Percentiles rank a stretch among this genome's conserved stretches.
phyloP scores from a whole-genome alignment of 2,113 vertebrate species.

The Anguilla japonica region DNA sequence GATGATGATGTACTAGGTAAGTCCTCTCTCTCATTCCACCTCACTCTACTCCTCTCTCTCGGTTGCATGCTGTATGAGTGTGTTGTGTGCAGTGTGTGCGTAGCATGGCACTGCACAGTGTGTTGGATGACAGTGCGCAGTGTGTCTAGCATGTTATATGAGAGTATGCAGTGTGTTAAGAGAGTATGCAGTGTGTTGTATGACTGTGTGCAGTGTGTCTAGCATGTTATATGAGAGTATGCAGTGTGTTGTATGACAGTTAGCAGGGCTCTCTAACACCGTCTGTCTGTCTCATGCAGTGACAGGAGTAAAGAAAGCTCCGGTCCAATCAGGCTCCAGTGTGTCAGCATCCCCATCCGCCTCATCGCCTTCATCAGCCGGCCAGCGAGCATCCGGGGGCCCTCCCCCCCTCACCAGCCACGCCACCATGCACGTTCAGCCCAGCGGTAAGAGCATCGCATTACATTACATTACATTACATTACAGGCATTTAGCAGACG shows the following conservation, averaged over 20 bases:
- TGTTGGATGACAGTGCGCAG: background rate
- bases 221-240: background rate
- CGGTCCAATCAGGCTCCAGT: background rate
- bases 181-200: background rate
- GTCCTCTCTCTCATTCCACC: background rate
- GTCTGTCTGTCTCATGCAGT: conserved; percentile 48
- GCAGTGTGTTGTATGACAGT: background rate
- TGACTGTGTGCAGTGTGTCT: background rate
- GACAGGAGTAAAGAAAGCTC: conserved; percentile 67
- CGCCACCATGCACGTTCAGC: background rate
- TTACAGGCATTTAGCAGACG: no score
- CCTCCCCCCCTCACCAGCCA: background rate
- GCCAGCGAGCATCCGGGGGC: conserved; percentile 50
- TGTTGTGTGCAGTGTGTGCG: background rate
- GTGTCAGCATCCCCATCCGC: conserved; percentile 36
- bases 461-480: no score
- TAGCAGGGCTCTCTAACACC: background rate
- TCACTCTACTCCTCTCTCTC: background rate
- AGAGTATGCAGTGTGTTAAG: background rate
- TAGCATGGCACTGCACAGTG: background rate
- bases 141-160: background rate
- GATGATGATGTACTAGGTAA: conserved; percentile 76
- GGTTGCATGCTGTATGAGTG: background rate
- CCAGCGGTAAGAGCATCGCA: background rate
- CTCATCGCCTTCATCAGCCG: conserved; percentile 24